phyloP scores from a whole-genome alignment of 2,888 invertebrate genomes.

The Hemistola chrysoprasaria region DNA sequence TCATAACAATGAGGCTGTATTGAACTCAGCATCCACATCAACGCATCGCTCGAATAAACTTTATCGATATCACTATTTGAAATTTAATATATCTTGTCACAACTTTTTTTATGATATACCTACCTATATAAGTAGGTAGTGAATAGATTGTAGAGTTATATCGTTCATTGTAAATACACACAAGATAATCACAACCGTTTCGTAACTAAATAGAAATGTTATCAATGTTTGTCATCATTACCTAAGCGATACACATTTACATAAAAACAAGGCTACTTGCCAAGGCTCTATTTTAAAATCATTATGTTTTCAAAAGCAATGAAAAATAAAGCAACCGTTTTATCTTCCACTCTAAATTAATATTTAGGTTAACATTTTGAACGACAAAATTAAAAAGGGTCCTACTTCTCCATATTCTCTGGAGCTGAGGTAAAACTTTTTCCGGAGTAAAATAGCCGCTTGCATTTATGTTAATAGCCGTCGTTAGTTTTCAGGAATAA shows the following conservation, averaged over 20 bases:
- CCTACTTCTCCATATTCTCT: conserved; percentile 5
- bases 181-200: no score
- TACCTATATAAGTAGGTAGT: conserved; percentile 24
- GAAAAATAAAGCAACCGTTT: no score
- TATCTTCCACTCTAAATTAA: not conserved
- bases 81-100: conserved; percentile 40
- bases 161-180: conserved; percentile 8
- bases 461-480: conserved; percentile 20
- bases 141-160: not conserved
- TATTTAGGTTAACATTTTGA: conserved; percentile 8
- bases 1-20: conserved; percentile 32
- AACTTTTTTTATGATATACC: conserved; percentile 31
- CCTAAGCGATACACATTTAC: no score
- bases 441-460: conserved; percentile 13
- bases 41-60: conserved; percentile 31
- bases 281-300: no score
- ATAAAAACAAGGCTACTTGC: no score
- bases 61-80: conserved; percentile 34
- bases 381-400: conserved; percentile 4
- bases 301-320: no score
- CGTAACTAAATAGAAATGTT: no score
- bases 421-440: conserved; percentile 5
- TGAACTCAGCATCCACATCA: conserved; percentile 17
- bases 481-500: conserved; percentile 13
- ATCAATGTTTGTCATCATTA: no score